These are phyloP conservation scores for Morbakka virulenta DNA, from an alignment of 30 jellyfish, hydroid and myxozoan genomes.

Conservation along the genomic window DNA sequence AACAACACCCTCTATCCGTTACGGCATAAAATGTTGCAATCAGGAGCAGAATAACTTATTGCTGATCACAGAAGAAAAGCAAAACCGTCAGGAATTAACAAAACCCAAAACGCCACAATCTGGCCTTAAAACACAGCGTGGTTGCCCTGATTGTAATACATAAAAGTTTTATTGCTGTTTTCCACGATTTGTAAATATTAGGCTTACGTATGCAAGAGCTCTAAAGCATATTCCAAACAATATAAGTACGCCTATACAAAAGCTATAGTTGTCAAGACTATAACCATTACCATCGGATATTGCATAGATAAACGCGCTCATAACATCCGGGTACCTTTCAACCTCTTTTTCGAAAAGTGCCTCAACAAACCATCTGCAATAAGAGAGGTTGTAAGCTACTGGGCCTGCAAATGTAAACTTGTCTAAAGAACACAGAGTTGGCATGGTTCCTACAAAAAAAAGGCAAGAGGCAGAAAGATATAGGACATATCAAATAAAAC, in stretches of 20 bases:
- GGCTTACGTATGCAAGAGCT: constrained; percentile 23
- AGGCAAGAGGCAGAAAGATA: not conserved
- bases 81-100: too few relatives aligned
- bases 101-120: too few relatives aligned
- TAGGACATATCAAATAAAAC: too few relatives aligned
- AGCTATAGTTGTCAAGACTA: constrained; percentile 31
- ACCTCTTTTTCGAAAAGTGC: constrained; percentile 70
- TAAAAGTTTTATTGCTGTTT: constrained; percentile 36
- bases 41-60: too few relatives aligned
- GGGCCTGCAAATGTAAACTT: constrained; percentile 55
- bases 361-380: constrained; percentile 70
- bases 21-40: too few relatives aligned
- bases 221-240: constrained; percentile 53
- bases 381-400: constrained; percentile 58
- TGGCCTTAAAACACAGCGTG: too few relatives aligned
- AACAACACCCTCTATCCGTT: too few relatives aligned
- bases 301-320: constrained; percentile 26
- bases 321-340: constrained; percentile 51
- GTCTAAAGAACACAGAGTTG: constrained; percentile 36
- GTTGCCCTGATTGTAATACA: not conserved
- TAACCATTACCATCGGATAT: constrained; percentile 35
- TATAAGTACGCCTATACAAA: constrained; percentile 29
- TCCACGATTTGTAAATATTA: constrained; percentile 61
- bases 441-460: constrained; percentile 50
- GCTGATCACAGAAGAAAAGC: too few relatives aligned